Conservation (phyloP, 2,888 invertebrate species). For the Drosophila mimetica region DNA sequence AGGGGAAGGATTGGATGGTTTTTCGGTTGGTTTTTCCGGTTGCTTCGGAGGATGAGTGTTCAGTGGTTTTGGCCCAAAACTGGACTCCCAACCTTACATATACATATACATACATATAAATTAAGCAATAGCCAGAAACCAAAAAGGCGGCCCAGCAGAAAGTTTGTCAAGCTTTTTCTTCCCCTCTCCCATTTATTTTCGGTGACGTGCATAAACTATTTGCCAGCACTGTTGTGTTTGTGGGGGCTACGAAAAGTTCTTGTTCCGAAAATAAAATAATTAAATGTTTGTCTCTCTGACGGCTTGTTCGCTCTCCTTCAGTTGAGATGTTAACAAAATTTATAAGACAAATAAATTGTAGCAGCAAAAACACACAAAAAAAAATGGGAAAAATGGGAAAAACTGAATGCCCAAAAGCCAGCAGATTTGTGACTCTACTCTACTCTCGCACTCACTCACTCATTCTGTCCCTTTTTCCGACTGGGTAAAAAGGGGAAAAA, state of each 20-base stretch:
- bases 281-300: conserved; percentile 44
- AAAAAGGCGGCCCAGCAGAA: conserved; percentile 33
- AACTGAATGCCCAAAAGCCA: conserved; percentile 40
- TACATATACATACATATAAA: conserved; percentile 18
- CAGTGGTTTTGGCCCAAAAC: conserved; percentile 6
- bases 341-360: conserved; percentile 73
- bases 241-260: conserved; percentile 12
- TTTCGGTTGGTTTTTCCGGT: neutral
- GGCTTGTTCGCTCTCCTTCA: conserved; percentile 30
- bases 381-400: too few species aligned
- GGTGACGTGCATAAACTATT: conserved; percentile 51
- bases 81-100: conserved; percentile 2
- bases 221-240: conserved; percentile 28
- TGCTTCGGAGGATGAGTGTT: conserved; percentile 11
- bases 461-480: neutral
- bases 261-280: conserved; percentile 49
- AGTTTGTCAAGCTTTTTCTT: conserved; percentile 43
- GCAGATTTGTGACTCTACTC: conserved; percentile 59
- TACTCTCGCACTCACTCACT: conserved; percentile 1
- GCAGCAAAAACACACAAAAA: conserved; percentile 46
- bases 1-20: neutral
- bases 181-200: conserved; percentile 29
- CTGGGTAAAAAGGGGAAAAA: conserved; percentile 15
- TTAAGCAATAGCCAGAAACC: conserved; percentile 44
- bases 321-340: conserved; percentile 73